Evolutionary conservation across 2,113 vertebrate species (phyloP), one percentile per base, ranked within the genome.

Genomic region (Cricetomys ansorgei): DNA sequence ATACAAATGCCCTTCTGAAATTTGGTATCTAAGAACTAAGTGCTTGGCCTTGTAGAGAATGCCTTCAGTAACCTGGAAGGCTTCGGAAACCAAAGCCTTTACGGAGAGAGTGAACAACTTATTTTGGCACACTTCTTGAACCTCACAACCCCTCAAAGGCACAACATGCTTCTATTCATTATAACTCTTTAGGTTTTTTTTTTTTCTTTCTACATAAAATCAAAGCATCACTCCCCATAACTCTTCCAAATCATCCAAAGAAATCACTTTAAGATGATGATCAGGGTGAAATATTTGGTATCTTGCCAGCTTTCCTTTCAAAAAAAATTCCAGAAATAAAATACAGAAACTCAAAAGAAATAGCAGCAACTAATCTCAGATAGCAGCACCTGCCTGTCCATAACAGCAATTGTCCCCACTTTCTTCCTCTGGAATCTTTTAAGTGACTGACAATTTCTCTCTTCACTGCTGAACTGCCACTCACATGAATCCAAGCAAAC

Each of bases 221-320:
- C 43, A 91, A 91, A 95, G 77, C 43, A 93, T 96, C 45, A 87
- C n/a, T 76, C 59, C 2, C 48, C 72, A 9, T 86, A 64, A 80
- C 9, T 92, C 57, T 50, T 83, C 88, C 96, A 89, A 95, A 96
- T 89, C 81, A 92, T 67, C 31, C 23, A 89, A 92, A 95, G 40
- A 48, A 95, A 77, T 19, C n/a, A 77, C 59, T 84, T 96, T 83
- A 87, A 77, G 27, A 70, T 94, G 25, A 81, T 81, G 25, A 27
- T 93, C 27, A 81, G 10, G 83, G 25, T 80, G 34, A 93, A 91
- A 88, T 80, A 91, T 55, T 93, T 93, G 40, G n/a, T 64, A 83
- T 77, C 53, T 96, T 81, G n/a, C 45, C 59, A 84, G 13, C 37
- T 88, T 85, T 59, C 48, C 48, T 81, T 29, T 50, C 13, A 15